These are phyloP conservation scores for Drosophila kohkoa DNA, from an alignment of 1,140 invertebrate species.

Conservation along the genomic window DNA sequence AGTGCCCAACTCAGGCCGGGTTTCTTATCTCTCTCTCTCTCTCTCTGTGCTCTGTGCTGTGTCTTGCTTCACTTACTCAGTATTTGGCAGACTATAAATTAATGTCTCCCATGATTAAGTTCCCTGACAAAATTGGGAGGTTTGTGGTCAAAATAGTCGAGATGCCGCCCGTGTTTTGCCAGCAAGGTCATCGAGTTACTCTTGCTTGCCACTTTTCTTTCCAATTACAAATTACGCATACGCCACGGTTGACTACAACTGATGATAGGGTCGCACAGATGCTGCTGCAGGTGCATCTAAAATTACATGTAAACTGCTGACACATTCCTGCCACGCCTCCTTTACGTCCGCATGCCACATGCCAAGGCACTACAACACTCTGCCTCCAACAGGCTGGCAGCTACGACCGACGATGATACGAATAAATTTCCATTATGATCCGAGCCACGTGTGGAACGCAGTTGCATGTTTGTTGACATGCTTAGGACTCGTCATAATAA, in stretches of 20 bases:
- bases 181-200: conserved; percentile 49
- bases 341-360: neutral
- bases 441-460: conserved; percentile 47
- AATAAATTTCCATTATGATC: conserved; percentile 68
- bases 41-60: neutral
- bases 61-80: neutral
- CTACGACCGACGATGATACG: conserved; percentile 41
- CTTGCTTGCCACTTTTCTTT: conserved; percentile 26
- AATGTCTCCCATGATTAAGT: conserved; percentile 63
- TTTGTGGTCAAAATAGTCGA: conserved; percentile 25
- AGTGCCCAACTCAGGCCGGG: neutral
- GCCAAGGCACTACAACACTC: neutral
- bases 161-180: neutral
- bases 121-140: neutral
- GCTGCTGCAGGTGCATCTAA: conserved; percentile 52
- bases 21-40: too few species aligned
- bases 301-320: conserved; percentile 69
- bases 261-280: conserved; percentile 57
- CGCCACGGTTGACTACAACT: conserved; percentile 60
- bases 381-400: neutral
- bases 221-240: conserved; percentile 62
- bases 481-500: conserved; percentile 68
- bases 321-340: conserved; percentile 42
- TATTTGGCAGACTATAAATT: conserved; percentile 56
- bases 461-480: conserved; percentile 77